Percentiles rank a stretch among this genome's conserved stretches.
Evolutionary conservation across 2,113 vertebrate genomes (phyloP).

Genomic region (Falco punctatus): DNA sequence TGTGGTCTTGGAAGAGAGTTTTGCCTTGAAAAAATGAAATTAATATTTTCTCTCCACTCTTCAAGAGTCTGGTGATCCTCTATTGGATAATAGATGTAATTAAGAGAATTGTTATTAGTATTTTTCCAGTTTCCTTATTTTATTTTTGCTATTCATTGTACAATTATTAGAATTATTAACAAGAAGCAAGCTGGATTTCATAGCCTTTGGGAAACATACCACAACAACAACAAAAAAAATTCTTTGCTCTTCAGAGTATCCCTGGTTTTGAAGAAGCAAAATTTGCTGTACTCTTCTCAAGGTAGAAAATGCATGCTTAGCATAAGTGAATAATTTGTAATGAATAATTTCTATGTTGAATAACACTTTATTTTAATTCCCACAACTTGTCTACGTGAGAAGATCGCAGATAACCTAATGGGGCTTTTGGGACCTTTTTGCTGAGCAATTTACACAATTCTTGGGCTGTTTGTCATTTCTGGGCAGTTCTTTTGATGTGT

Average conservation of each 20-base stretch:
- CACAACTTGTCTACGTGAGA: neutral
- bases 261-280: neutral
- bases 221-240: neutral
- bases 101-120: neutral
- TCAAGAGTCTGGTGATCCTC: neutral
- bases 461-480: neutral
- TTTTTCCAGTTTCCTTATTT: neutral
- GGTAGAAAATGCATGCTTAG: neutral
- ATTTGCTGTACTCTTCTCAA: neutral
- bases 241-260: neutral
- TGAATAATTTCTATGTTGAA: neutral
- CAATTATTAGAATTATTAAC: neutral
- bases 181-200: neutral
- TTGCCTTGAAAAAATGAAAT: neutral
- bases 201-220: neutral
- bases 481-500: neutral
- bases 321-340: neutral
- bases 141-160: neutral
- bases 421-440: neutral
- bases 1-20: constrained; percentile 24
- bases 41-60: neutral
- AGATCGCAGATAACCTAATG: neutral
- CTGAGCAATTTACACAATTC: neutral
- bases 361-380: neutral
- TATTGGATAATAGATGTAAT: neutral